These are phyloP conservation scores for Clamator glandarius DNA, from an alignment of 2,797 vertebrate species.

Conservation along the genomic window DNA sequence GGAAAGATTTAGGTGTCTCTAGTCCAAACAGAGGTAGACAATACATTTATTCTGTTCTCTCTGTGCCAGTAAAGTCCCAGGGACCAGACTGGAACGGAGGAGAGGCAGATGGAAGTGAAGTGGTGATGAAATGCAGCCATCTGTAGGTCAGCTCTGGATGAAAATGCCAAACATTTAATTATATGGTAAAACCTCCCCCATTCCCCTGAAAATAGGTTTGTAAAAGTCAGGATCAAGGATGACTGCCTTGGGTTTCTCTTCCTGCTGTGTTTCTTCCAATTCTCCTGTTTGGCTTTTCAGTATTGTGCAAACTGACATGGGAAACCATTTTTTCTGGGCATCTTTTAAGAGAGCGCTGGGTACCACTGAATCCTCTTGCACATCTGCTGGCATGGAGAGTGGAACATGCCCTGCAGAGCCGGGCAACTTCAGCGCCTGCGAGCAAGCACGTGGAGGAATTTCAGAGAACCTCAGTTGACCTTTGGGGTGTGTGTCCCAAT, in stretches of 20 bases:
- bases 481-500: rapidly evolving
- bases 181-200: neutral
- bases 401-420: no score
- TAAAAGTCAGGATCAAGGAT: neutral
- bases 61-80: neutral
- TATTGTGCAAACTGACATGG: rapidly evolving
- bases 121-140: neutral
- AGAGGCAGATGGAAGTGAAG: neutral
- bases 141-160: neutral
- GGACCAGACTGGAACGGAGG: neutral
- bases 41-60: neutral
- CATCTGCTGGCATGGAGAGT: neutral
- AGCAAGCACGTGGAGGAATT: rapidly evolving
- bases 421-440: rapidly evolving
- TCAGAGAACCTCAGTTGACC: neutral
- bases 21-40: neutral
- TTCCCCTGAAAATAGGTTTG: neutral
- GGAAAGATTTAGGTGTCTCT: neutral
- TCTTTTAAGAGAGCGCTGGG: neutral
- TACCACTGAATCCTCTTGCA: rapidly evolving
- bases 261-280: rapidly evolving
- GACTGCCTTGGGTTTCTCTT: neutral
- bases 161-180: neutral
- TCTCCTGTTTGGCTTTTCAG: neutral
- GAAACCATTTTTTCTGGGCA: neutral